Percentiles rank a stretch among this genome's conserved stretches.
These are phyloP conservation scores for Percopsis transmontana DNA, from an alignment of 2,113 vertebrate species.

Conservation along the genomic window DNA sequence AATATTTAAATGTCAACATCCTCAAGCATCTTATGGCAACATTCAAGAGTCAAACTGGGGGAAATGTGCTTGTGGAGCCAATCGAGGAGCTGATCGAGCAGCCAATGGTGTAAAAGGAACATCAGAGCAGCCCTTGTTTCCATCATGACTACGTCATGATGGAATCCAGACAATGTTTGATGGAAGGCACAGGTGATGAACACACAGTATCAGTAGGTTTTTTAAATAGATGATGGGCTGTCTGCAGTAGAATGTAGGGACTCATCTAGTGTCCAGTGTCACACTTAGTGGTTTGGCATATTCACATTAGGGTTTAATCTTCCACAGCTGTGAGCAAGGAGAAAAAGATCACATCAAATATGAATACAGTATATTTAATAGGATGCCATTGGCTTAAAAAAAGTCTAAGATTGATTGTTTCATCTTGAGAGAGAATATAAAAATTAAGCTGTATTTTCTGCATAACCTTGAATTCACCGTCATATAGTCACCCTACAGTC, in stretches of 20 bases:
- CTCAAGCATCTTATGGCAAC: no score
- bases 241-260: conserved; percentile 12
- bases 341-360: background rate
- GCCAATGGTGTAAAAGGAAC: conserved; percentile 28
- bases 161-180: conserved; percentile 12
- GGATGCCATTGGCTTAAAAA: background rate
- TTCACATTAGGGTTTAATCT: conserved; percentile 80
- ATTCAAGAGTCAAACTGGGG: conserved; percentile 48
- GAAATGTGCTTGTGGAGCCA: conserved; percentile 39
- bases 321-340: conserved; percentile 74
- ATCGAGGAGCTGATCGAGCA: conserved; percentile 28
- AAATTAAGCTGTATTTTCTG: no score
- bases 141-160: conserved; percentile 11
- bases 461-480: no score
- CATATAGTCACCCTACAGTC: no score
- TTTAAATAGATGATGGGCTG: conserved; percentile 10
- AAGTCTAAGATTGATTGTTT: no score
- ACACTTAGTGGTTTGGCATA: conserved; percentile 33
- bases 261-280: conserved; percentile 45
- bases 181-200: conserved; percentile 47
- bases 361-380: background rate
- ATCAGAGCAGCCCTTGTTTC: conserved; percentile 42
- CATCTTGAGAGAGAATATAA: no score
- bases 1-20: conserved; percentile 20
- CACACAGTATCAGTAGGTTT: conserved; percentile 72